These are phyloP conservation scores for Cercopithecus neglectus DNA, from an alignment of 2,797 vertebrate species.

Conservation along the genomic window DNA sequence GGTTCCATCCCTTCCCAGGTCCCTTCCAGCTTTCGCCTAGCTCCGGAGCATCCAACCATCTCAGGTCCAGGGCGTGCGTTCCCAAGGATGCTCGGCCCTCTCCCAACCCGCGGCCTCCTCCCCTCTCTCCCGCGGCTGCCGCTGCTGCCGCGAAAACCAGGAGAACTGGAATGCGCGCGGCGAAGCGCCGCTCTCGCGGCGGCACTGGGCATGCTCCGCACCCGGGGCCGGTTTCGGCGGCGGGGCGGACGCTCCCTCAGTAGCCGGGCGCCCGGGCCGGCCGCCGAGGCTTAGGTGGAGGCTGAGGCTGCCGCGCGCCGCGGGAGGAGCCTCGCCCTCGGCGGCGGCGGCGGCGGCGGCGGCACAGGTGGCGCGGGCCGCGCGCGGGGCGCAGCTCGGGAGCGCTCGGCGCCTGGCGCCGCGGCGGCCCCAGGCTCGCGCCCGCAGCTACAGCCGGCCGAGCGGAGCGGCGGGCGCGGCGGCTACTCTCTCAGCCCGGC, in stretches of 20 bases:
- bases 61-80: background rate
- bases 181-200: slow-evolving; percentile 50
- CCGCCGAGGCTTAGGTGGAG: slow-evolving; percentile 55
- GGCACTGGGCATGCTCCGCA: slow-evolving; percentile 80
- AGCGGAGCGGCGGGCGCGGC: slow-evolving; percentile 47
- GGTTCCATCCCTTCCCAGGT: background rate
- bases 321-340: slow-evolving; percentile 70
- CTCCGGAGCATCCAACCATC: background rate
- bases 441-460: slow-evolving; percentile 50
- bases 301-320: slow-evolving; percentile 52
- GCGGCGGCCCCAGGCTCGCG: slow-evolving; percentile 68
- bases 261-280: slow-evolving; percentile 52
- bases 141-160: slow-evolving; percentile 73
- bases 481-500: slow-evolving; percentile 31
- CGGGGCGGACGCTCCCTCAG: slow-evolving; percentile 61
- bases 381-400: slow-evolving; percentile 63
- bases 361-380: slow-evolving; percentile 64
- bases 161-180: slow-evolving; percentile 70
- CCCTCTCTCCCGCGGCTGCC: background rate
- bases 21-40: background rate
- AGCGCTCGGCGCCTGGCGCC: slow-evolving; percentile 57
- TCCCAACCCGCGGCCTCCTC: slow-evolving; percentile 66
- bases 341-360: slow-evolving; percentile 51
- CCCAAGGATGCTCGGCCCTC: slow-evolving; percentile 53
- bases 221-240: slow-evolving; percentile 63